Evolutionary conservation across 1,140 invertebrate species (phyloP).

Genomic region (Heterodera schachtii): DNA sequence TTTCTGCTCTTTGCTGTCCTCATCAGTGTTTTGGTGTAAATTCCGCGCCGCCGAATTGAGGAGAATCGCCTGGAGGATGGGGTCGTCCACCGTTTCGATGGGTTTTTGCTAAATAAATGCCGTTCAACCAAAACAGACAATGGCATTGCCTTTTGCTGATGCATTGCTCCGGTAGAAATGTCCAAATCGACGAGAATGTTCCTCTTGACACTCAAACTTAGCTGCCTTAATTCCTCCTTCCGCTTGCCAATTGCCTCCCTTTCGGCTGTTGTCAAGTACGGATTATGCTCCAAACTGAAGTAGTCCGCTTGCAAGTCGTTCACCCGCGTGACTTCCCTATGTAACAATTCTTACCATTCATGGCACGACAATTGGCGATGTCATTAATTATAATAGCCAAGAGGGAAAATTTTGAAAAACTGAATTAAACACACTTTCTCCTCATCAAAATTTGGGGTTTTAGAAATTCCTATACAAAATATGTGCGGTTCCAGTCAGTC

Average conservation of each 20-base stretch:
- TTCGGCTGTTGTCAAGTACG: slow-evolving; percentile 68
- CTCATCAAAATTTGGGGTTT: no score
- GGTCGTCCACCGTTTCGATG: slow-evolving; percentile 46
- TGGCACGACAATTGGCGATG: not conserved
- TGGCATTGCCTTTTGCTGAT: slow-evolving; percentile 30
- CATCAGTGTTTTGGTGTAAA: not conserved
- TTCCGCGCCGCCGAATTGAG: slow-evolving; percentile 26
- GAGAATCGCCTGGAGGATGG: slow-evolving; percentile 45
- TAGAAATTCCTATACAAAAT: no score
- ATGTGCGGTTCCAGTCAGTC: no score
- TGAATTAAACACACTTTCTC: no score
- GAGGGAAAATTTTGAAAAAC: no score
- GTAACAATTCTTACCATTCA: not conserved
- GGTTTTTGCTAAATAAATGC: slow-evolving; percentile 15
- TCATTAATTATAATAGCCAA: no score
- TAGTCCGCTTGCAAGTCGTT: slow-evolving; percentile 61
- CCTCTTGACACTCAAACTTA: slow-evolving; percentile 33
- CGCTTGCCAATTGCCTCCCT: slow-evolving; percentile 66
- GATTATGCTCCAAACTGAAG: slow-evolving; percentile 50
- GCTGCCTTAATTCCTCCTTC: slow-evolving; percentile 55
- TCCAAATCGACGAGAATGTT: slow-evolving; percentile 50
- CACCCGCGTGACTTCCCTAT: slow-evolving; percentile 47
- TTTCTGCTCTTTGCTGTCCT: not conserved
- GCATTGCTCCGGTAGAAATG: slow-evolving; percentile 32
- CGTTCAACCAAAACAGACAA: slow-evolving; percentile 21